Percentiles rank a stretch among this genome's conserved stretches.
phyloP scores from a whole-genome alignment of 2,888 invertebrate genomes.

The Heliconius cydno region DNA sequence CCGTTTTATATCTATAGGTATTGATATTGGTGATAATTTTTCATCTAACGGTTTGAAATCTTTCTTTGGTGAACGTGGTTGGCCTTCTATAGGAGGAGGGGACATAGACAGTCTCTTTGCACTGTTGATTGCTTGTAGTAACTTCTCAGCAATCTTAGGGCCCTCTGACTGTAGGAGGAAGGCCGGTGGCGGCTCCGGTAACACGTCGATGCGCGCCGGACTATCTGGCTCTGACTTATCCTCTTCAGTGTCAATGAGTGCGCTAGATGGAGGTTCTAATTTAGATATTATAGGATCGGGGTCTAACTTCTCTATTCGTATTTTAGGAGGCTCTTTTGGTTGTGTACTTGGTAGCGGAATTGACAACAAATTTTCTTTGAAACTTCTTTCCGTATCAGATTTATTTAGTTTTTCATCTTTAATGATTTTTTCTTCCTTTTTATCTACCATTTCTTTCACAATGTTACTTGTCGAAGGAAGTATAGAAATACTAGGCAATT shows the following conservation, averaged over 20 bases:
- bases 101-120: conserved; percentile 81
- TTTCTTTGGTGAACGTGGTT: conserved; percentile 65
- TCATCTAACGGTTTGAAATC: conserved; percentile 53
- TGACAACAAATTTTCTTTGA: conserved; percentile 51
- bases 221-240: conserved; percentile 80
- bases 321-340: conserved; percentile 51
- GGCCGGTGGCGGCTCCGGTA: conserved; percentile 78
- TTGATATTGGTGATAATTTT: conserved; percentile 51
- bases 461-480: conserved; percentile 38
- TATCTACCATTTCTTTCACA: conserved; percentile 49
- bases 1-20: conserved; percentile 56
- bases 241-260: conserved; percentile 77
- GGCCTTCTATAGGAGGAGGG: conserved; percentile 68
- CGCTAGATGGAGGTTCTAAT: conserved; percentile 70
- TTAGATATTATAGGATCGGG: conserved; percentile 58
- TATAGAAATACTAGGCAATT: conserved; percentile 33
- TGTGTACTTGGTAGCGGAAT: conserved; percentile 58
- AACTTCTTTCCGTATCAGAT: conserved; percentile 24
- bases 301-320: conserved; percentile 60
- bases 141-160: conserved; percentile 85
- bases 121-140: conserved; percentile 84
- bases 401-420: conserved; percentile 48
- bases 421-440: conserved; percentile 45
- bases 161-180: conserved; percentile 79
- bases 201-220: conserved; percentile 74